Conservation (phyloP, 2,797 vertebrate genomes). For the Calcarius lapponicus region DNA sequence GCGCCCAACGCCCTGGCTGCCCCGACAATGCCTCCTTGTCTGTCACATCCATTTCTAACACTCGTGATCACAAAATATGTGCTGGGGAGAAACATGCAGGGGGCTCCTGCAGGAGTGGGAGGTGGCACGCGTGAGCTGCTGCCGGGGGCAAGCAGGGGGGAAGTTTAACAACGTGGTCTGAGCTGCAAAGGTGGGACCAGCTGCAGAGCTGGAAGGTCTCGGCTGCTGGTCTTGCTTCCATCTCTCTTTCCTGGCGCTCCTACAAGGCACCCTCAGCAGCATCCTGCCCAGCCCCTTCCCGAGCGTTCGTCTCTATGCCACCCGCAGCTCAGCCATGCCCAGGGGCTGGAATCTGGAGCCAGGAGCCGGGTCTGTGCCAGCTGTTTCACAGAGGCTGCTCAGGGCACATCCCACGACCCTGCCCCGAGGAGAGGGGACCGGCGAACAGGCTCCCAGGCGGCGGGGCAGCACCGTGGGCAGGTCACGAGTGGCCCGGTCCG, state of each 20-base stretch:
- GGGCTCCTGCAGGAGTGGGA: not conserved
- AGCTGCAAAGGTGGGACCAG: not conserved
- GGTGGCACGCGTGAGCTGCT: not conserved
- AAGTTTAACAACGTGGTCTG: not conserved
- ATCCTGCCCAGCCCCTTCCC: not conserved
- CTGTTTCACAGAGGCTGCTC: not conserved
- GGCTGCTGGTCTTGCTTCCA: not conserved
- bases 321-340: not conserved
- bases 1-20: not conserved
- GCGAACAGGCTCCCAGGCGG: not conserved
- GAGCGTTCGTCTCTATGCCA: fast-evolving
- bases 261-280: not conserved
- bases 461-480: not conserved
- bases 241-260: not conserved
- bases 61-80: not conserved
- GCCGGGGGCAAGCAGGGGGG: not conserved
- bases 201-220: not conserved
- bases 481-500: fast-evolving
- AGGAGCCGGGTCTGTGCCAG: not conserved
- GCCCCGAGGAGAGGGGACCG: fast-evolving
- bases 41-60: not conserved
- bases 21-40: conserved; percentile 52
- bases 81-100: not conserved
- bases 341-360: not conserved
- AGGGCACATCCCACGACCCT: fast-evolving